Conservation (phyloP, 2,888 invertebrate genomes). For the Chaitophorus viminalis region DNA sequence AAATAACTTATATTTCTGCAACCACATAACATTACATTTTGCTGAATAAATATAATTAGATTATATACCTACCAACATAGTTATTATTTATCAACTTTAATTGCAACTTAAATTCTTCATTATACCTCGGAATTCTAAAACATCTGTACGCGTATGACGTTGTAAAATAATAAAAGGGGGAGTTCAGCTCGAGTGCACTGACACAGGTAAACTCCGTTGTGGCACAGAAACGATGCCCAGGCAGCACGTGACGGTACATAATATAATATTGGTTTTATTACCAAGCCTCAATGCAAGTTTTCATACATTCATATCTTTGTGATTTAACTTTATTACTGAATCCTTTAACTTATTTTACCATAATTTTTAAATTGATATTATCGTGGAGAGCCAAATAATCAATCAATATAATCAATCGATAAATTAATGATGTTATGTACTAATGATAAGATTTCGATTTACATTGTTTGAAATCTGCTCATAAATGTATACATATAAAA, state of each 20-base stretch:
- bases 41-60: too few relatives aligned
- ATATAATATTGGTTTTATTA: background rate
- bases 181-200: slow-evolving; percentile 33
- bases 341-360: background rate
- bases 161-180: slow-evolving; percentile 35
- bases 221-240: background rate
- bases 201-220: slow-evolving; percentile 14
- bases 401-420: background rate
- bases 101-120: background rate
- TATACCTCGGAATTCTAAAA: background rate
- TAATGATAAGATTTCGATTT: background rate
- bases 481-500: background rate
- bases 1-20: background rate
- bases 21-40: too few relatives aligned
- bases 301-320: background rate
- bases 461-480: background rate
- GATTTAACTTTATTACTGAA: background rate
- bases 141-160: background rate
- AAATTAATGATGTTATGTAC: too few relatives aligned
- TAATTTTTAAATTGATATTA: background rate
- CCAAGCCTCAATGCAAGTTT: background rate
- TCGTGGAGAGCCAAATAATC: background rate
- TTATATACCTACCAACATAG: too few relatives aligned
- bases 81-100: too few relatives aligned
- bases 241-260: slow-evolving; percentile 4